Evolutionary conservation across 2,888 invertebrate genomes (phyloP), one percentile per base, ranked within the genome.

Genomic region (Coleophora deauratella): DNA sequence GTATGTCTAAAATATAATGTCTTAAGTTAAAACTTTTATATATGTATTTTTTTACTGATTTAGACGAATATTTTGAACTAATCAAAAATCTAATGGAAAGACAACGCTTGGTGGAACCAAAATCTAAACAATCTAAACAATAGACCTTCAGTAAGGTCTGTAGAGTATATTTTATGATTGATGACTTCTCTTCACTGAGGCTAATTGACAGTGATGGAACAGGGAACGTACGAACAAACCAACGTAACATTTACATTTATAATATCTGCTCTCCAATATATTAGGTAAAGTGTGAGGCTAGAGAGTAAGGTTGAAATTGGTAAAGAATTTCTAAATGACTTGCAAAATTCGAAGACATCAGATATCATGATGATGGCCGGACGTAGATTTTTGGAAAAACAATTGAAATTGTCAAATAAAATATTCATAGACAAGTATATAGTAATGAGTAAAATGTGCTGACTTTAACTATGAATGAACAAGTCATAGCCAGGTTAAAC

Each of bases 201-300:
- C 74, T 85, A 85, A 85, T 85, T 84, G 85, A 85, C 85, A 82
- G 70, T 85, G 85, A 85, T 84, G 77, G 85, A 85, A 80, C 76
- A 76, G 74, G 62, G 62, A 60, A 54, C 58, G 59, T 52, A 57
- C 60, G 55, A 58, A 62, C 65, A 46, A 52, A 56, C 68, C 57
- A 63, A 61, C 51, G 52, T 56, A 57, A 45, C 51, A 55, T 52
- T 52, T 55, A 58, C 55, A 45, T 41, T 46, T 47, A 38, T 33
- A 45, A 55, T 52, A 49, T 42, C 46, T 40, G 48, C 37, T 44
- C 40, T 28, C 49, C 54, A 43, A 58, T 59, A 31, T 21, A n/a
- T n/a, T n/a, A n/a, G 31, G n/a, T 9, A 21, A 11, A 9, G 10
- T 12, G 13, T 37, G 9, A n/a, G n/a, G 3, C 21, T 11, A 2